A percentile compares a stretch with the other conserved stretches of the same genome.
These are phyloP conservation scores for Nomada goodeniana DNA, from an alignment of 2,888 invertebrate genomes.

Conservation along the genomic window DNA sequence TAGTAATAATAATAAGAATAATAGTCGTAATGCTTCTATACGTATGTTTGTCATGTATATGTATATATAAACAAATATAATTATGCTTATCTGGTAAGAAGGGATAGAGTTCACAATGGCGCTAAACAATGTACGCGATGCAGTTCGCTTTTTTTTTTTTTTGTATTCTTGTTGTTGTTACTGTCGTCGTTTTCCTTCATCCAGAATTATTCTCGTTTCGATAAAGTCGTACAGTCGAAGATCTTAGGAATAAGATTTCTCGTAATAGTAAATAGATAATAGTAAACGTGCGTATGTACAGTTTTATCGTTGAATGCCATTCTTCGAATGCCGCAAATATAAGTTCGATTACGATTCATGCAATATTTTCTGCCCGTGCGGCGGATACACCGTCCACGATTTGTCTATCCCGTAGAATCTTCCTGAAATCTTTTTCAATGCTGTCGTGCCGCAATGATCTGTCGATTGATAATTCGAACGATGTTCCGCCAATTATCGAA, in stretches of 20 bases:
- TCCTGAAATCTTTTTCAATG: not conserved
- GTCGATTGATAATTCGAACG: not conserved
- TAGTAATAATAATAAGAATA: slow-evolving; percentile 44
- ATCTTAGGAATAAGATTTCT: slow-evolving; percentile 71
- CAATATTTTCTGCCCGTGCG: slow-evolving; percentile 30
- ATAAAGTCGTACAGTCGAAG: slow-evolving; percentile 74
- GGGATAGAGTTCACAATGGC: slow-evolving; percentile 73
- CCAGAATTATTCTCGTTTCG: slow-evolving; percentile 37
- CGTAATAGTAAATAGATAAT: slow-evolving; percentile 75
- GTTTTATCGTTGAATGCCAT: slow-evolving; percentile 70
- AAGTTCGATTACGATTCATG: slow-evolving; percentile 49
- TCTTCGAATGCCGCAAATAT: slow-evolving; percentile 61
- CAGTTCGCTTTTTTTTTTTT: slow-evolving; percentile 39
- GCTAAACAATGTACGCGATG: slow-evolving; percentile 70
- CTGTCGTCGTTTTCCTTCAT: slow-evolving; percentile 35
- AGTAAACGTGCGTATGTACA: slow-evolving; percentile 78
- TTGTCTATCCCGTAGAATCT: not conserved
- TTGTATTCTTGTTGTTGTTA: slow-evolving; percentile 20
- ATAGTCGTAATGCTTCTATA: slow-evolving; percentile 55
- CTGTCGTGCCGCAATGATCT: not conserved
- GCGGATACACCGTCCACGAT: slow-evolving; percentile 26
- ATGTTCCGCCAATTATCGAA: not conserved
- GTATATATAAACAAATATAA: slow-evolving; percentile 69
- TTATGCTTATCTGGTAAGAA: slow-evolving; percentile 72
- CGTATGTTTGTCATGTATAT: slow-evolving; percentile 64